phyloP scores from a whole-genome alignment of 1,140 invertebrate species.

The Eulimnadia texana region DNA sequence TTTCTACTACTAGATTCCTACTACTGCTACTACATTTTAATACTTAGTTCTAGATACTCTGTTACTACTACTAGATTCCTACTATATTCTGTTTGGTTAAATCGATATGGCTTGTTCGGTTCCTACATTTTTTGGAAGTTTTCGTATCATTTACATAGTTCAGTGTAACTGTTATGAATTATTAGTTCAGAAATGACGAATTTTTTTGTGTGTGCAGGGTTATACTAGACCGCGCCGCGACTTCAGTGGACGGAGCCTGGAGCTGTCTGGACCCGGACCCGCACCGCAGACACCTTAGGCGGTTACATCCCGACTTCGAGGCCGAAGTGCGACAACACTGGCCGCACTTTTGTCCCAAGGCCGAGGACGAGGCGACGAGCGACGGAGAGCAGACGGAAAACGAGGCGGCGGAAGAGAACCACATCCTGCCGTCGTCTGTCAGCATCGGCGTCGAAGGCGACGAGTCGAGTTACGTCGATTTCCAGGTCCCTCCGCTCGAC shows the following conservation, averaged over 20 bases:
- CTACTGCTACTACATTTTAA: too few species aligned
- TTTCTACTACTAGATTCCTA: too few species aligned
- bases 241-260: slow-evolving; percentile 57
- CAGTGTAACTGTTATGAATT: too few species aligned
- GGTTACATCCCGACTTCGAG: slow-evolving; percentile 18
- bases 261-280: slow-evolving; percentile 37
- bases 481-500: background rate
- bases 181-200: slow-evolving; percentile 7
- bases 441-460: slow-evolving; percentile 4
- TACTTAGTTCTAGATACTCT: too few species aligned
- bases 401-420: background rate
- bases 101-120: too few species aligned
- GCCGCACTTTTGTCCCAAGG: slow-evolving; percentile 28
- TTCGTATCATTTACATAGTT: too few species aligned
- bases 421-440: background rate
- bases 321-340: slow-evolving; percentile 23
- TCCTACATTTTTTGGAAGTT: too few species aligned
- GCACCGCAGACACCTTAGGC: background rate
- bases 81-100: too few species aligned
- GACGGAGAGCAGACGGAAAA: background rate
- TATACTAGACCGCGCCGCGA: slow-evolving; percentile 54
- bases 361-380: background rate
- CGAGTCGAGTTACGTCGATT: background rate
- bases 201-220: slow-evolving; percentile 37
- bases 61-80: too few species aligned